A percentile compares a stretch with the other conserved stretches of the same genome.
These are phyloP conservation scores for Agelas oroides DNA, from an alignment of 37 sponge, comb jelly and placozoan genomes.

Conservation along the genomic window DNA sequence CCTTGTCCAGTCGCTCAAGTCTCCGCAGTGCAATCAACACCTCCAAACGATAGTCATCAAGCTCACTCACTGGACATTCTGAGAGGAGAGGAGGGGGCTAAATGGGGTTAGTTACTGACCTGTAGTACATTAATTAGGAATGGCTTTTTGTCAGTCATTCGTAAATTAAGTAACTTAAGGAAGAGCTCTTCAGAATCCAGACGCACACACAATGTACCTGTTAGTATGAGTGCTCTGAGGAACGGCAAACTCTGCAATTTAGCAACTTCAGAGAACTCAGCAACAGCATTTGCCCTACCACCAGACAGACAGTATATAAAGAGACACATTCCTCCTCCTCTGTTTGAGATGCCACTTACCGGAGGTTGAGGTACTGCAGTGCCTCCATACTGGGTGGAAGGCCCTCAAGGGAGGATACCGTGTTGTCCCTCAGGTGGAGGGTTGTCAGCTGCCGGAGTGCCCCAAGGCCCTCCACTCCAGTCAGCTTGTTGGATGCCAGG, in stretches of 20 bases:
- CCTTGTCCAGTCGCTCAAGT: slow-evolving; percentile 96
- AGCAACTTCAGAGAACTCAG: slow-evolving; percentile 63
- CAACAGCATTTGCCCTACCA: slow-evolving; percentile 67
- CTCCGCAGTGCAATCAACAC: slow-evolving; percentile 71
- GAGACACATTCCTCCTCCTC: too few relatives aligned
- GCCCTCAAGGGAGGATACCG: slow-evolving; percentile 77
- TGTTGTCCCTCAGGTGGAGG: slow-evolving; percentile 90
- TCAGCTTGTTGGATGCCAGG: slow-evolving; percentile 84
- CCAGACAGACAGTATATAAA: neutral
- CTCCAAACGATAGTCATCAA: slow-evolving; percentile 92
- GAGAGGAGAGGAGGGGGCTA: neutral
- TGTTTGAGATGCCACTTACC: slow-evolving; percentile 50
- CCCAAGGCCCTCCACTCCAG: slow-evolving; percentile 71
- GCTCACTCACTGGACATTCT: slow-evolving; percentile 84
- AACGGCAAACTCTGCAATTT: slow-evolving; percentile 82
- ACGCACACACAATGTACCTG: slow-evolving; percentile 58
- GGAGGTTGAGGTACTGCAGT: slow-evolving; percentile 90
- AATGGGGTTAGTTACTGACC: neutral
- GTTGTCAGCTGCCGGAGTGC: slow-evolving; percentile 72
- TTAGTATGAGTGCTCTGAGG: slow-evolving; percentile 76
- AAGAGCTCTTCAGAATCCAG: too few relatives aligned
- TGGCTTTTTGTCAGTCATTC: too few relatives aligned
- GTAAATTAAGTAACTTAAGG: too few relatives aligned
- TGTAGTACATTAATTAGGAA: neutral
- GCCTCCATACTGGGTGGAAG: slow-evolving; percentile 79